Conservation (phyloP, 1,140 invertebrate genomes). For the Rhopalosiphum maidis region DNA sequence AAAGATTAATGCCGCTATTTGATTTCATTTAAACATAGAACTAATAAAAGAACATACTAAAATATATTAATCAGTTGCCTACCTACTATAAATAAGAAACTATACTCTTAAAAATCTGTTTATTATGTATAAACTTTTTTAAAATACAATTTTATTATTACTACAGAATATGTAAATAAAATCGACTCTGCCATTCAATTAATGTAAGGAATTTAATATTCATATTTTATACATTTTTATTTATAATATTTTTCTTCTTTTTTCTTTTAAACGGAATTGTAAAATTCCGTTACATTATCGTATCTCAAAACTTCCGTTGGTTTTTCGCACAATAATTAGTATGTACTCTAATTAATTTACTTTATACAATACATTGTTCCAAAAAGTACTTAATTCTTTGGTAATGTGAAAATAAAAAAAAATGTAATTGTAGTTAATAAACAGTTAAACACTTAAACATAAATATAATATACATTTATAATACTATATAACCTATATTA, state of each 20-base stretch:
- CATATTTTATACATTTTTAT: not conserved
- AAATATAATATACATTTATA: not conserved
- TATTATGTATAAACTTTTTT: not conserved
- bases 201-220: not conserved
- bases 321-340: not conserved
- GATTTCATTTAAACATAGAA: not conserved
- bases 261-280: not conserved
- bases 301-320: not conserved
- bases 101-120: not conserved
- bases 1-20: not conserved
- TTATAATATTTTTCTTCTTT: not conserved
- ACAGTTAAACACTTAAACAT: not conserved
- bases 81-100: not conserved
- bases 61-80: not conserved
- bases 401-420: not conserved
- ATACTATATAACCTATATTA: not conserved
- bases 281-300: not conserved
- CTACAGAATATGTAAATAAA: not conserved
- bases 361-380: not conserved
- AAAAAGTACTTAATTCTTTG: not conserved
- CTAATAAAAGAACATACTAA: not conserved
- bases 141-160: not conserved
- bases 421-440: not conserved
- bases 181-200: not conserved
- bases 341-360: not conserved